phyloP scores from a whole-genome alignment of 1,140 invertebrate genomes.

The Caenorhabditis remanei region DNA sequence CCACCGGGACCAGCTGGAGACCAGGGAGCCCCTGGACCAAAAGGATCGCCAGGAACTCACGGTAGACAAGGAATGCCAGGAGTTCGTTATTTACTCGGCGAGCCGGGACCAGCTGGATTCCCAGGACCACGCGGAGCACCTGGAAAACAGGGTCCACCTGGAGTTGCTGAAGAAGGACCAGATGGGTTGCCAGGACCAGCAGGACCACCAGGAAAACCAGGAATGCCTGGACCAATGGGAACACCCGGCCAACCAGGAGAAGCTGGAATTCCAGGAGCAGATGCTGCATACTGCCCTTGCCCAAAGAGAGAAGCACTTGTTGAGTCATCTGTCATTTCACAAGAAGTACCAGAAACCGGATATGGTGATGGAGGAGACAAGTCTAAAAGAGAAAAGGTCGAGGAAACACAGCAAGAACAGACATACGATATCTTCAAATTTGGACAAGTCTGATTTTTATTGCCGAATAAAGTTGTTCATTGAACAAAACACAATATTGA shows the following conservation, averaged over 20 bases:
- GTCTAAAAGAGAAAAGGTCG: constrained; percentile 34
- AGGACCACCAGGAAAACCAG: constrained; percentile 59
- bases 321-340: constrained; percentile 24
- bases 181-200: constrained; percentile 61
- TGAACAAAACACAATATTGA: background rate
- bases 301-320: constrained; percentile 22
- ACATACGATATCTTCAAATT: constrained; percentile 44
- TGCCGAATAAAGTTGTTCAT: constrained; percentile 30
- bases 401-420: background rate
- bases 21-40: constrained; percentile 41
- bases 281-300: constrained; percentile 50
- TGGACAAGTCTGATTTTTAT: constrained; percentile 7
- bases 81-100: constrained; percentile 53
- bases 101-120: constrained; percentile 48
- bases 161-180: constrained; percentile 63
- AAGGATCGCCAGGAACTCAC: constrained; percentile 41
- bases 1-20: constrained; percentile 56
- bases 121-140: constrained; percentile 56
- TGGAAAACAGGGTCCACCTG: constrained; percentile 48
- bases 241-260: constrained; percentile 46
- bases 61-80: constrained; percentile 56
- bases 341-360: constrained; percentile 40
- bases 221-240: constrained; percentile 58
- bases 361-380: constrained; percentile 42
- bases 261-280: constrained; percentile 37